Conservation (phyloP, 2,888 invertebrate species). For the Acronicta psi region DNA sequence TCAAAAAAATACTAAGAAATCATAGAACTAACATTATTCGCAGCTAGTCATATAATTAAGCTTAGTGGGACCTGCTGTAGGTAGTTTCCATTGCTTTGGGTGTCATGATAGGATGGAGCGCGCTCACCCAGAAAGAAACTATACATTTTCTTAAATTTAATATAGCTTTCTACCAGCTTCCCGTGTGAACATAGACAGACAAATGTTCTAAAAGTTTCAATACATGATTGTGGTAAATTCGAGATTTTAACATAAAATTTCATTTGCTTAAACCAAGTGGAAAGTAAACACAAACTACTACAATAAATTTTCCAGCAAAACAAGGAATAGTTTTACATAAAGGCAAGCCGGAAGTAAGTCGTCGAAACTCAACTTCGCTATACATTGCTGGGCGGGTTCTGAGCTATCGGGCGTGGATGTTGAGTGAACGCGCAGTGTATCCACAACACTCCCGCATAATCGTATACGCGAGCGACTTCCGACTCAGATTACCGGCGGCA, state of each 20-base stretch:
- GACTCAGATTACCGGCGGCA: slow-evolving; percentile 25
- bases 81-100: too few relatives aligned
- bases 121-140: too few relatives aligned
- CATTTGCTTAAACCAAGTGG: slow-evolving; percentile 5
- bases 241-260: slow-evolving; percentile 1
- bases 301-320: slow-evolving; percentile 44
- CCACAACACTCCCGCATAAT: slow-evolving; percentile 3
- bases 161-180: neutral
- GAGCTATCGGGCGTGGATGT: slow-evolving; percentile 5
- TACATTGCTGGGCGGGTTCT: slow-evolving; percentile 30
- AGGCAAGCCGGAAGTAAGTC: slow-evolving; percentile 27
- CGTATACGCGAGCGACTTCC: slow-evolving; percentile 7
- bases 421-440: slow-evolving; percentile 19
- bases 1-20: too few relatives aligned
- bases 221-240: neutral
- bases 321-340: slow-evolving; percentile 40
- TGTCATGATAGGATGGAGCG: too few relatives aligned
- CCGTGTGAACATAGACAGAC: too few relatives aligned
- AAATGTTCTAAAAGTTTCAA: neutral
- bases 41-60: too few relatives aligned
- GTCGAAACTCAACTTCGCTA: slow-evolving; percentile 19
- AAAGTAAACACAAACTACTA: slow-evolving; percentile 36
- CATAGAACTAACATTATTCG: too few relatives aligned
- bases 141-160: too few relatives aligned
- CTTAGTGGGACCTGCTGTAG: too few relatives aligned